Evolutionary conservation across 2,888 invertebrate species (phyloP), one percentile per base, ranked within the genome.

Genomic region (Ophraella communa): DNA sequence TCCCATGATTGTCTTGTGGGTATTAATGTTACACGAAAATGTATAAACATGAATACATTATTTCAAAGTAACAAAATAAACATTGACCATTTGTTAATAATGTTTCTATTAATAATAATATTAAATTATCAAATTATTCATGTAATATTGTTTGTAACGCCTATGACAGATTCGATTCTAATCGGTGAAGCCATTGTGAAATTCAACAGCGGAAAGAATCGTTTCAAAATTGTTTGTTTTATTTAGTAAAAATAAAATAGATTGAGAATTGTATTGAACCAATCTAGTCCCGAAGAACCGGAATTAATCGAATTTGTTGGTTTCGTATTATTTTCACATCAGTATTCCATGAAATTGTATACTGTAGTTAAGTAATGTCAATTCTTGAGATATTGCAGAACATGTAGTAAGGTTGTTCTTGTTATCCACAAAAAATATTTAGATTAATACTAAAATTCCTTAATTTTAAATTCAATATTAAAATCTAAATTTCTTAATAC

Each of bases 151-250:
- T 10, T 8, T 10, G 55, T 14, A 8, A n/a, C 44, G 30, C 14
- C 47, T 14, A 45, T 56, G 33, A 17, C 11, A 14, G 8, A 45
- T 30, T 45, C 21, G 11, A 21, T 56, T 56, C 51, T 27, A 39
- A 62, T 51, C 42, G 51, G n/a, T 56, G 47, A 51, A 20, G 23
- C 21, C 53, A 55, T 49, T 62, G 55, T 55, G 23, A 47, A 52
- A 42, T 42, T 21, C 14, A 59, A 59, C 42, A 59, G 52, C 20
- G 62, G 18, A 62, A 55, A 55, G 14, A 39, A 49, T 49, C 39
- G 55, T 47, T 61, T 53, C 20, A 33, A 53, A 60, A 53, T 60
- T 44, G 21, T 53, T 55, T 21, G 47, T 33, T 47, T 57, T n/a
- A 27, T 33, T 49, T 14, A 49, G n/a, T 20, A 42, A 51, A 35